Conservation (phyloP, 2,797 vertebrate genomes). For the Ataeniobius toweri region DNA sequence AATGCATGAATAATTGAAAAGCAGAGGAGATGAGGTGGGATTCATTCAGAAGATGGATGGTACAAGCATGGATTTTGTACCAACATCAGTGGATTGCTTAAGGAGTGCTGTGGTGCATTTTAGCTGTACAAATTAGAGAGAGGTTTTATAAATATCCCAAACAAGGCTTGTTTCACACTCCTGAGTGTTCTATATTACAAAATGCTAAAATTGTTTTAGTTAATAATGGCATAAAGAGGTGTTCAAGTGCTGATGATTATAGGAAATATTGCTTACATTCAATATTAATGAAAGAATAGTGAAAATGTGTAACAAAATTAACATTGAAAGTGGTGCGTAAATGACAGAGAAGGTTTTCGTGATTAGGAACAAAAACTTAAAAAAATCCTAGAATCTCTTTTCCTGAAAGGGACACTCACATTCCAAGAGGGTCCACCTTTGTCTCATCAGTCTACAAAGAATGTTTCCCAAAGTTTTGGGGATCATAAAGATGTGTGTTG, state of each 20-base stretch:
- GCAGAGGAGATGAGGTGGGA: constrained; percentile 75
- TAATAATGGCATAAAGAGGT: neutral
- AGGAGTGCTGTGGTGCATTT: constrained; percentile 49
- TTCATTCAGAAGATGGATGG: constrained; percentile 77
- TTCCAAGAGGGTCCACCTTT: neutral
- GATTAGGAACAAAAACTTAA: neutral
- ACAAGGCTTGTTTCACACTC: constrained; percentile 11
- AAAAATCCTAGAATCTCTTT: no score
- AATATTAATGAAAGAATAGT: neutral
- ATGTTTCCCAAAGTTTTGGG: neutral
- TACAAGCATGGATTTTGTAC: constrained; percentile 53
- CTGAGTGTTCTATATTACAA: neutral
- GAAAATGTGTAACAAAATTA: neutral
- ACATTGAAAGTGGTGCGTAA: neutral
- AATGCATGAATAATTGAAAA: constrained; percentile 83
- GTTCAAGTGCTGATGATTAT: neutral
- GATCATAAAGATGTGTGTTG: neutral
- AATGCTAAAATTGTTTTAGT: constrained; percentile 4
- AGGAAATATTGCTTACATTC: neutral
- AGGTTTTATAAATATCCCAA: constrained; percentile 25
- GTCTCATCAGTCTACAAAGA: neutral
- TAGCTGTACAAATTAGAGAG: constrained; percentile 10
- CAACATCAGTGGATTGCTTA: constrained; percentile 50
- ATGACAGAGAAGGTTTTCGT: neutral
- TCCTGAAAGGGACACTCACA: neutral